These are phyloP conservation scores for Tragelaphus strepsiceros DNA, from an alignment of 2,113 vertebrate species.

Conservation along the genomic window DNA sequence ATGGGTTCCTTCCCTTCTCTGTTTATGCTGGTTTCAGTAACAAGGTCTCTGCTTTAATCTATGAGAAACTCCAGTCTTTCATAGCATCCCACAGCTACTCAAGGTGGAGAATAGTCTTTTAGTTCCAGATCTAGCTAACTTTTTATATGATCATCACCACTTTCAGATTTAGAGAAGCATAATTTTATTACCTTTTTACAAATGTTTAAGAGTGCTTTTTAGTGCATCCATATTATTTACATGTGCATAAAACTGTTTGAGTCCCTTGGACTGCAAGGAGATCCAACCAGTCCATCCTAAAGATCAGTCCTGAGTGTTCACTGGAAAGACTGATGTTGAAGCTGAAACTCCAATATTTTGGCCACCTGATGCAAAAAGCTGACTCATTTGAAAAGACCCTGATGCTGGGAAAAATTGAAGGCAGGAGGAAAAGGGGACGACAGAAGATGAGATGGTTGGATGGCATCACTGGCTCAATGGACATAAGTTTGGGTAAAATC, in stretches of 20 bases:
- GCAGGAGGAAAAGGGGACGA: background rate
- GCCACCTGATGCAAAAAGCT: background rate
- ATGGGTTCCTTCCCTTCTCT: background rate
- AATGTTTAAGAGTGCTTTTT: background rate
- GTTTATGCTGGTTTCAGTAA: background rate
- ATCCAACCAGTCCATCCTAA: background rate
- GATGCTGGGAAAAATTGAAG: background rate
- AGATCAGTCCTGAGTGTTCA: background rate
- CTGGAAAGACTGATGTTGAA: background rate
- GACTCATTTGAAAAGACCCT: background rate
- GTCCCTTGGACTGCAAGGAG: background rate
- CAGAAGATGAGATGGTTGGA: background rate
- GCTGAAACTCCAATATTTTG: background rate
- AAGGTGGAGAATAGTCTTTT: background rate
- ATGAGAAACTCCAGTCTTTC: background rate
- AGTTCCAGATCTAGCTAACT: background rate
- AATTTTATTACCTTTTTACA: background rate
- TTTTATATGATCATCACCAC: background rate
- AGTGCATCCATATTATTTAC: background rate
- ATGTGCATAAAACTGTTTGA: background rate
- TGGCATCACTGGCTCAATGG: background rate
- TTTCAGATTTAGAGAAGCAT: background rate
- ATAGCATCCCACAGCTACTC: accelerated
- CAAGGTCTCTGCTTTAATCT: background rate
- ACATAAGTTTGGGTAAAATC: background rate